Percentiles rank a stretch among this genome's conserved stretches.
These are phyloP conservation scores for Lacanobia wlatinum DNA, from an alignment of 2,888 invertebrate genomes.

Conservation along the genomic window DNA sequence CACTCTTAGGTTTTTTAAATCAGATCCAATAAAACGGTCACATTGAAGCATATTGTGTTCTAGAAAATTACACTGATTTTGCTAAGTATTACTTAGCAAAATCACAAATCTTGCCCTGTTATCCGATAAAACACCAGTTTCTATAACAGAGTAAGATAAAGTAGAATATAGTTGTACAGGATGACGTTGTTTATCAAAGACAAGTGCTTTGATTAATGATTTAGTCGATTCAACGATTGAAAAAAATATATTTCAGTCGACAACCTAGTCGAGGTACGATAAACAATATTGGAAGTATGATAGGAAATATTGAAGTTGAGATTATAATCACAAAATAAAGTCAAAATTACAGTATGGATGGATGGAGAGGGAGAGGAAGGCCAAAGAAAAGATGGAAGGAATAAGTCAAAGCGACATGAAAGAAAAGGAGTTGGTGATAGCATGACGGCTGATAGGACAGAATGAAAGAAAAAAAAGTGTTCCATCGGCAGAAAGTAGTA, in stretches of 20 bases:
- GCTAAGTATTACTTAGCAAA: background rate
- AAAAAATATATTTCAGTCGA: background rate
- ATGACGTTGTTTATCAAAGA: constrained; percentile 6
- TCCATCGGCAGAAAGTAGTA: too few species aligned
- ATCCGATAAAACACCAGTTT: constrained; percentile 16
- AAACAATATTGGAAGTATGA: background rate
- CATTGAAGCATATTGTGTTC: background rate
- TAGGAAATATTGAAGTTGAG: too few species aligned
- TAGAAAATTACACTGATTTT: constrained; percentile 8
- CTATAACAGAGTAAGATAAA: background rate
- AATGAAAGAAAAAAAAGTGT: too few species aligned
- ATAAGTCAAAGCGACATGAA: too few species aligned
- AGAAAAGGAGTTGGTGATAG: too few species aligned
- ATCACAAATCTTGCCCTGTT: constrained; percentile 17
- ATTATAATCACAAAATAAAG: background rate
- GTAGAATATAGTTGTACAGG: background rate
- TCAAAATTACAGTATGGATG: background rate
- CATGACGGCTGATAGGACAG: too few species aligned
- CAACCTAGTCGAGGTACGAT: background rate
- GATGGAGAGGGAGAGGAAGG: too few species aligned
- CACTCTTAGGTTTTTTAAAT: background rate
- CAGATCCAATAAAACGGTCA: too few species aligned
- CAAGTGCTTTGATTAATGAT: constrained; percentile 4
- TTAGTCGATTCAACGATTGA: background rate
- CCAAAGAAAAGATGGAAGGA: too few species aligned